phyloP scores from a whole-genome alignment of 2,797 vertebrate genomes.

The Gastrophryne carolinensis region DNA sequence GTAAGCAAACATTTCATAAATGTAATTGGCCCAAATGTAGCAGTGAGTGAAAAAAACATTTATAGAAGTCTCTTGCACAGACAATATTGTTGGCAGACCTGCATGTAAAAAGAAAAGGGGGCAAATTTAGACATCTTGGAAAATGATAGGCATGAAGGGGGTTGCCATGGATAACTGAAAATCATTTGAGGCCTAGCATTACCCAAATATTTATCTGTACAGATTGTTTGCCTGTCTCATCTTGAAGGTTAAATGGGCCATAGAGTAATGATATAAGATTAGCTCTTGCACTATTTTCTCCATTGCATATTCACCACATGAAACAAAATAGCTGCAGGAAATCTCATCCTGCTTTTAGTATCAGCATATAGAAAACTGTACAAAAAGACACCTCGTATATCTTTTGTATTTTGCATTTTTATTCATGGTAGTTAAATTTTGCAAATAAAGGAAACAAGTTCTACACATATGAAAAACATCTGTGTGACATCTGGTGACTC shows the following conservation, averaged over 20 bases:
- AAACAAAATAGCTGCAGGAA: neutral
- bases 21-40: constrained; percentile 15
- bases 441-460: constrained; percentile 38
- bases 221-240: neutral
- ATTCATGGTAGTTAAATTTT: constrained; percentile 32
- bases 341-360: neutral
- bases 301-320: neutral
- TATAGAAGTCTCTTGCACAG: neutral
- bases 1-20: neutral
- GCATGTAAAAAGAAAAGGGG: constrained; percentile 3
- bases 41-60: constrained; percentile 23
- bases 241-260: constrained; percentile 32
- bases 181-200: neutral
- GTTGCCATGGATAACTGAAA: neutral
- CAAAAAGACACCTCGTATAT: neutral
- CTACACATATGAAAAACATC: constrained; percentile 53
- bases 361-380: neutral
- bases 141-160: constrained; percentile 16
- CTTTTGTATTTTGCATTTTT: neutral
- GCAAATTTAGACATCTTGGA: neutral
- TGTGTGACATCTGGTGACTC: constrained; percentile 48
- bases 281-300: neutral
- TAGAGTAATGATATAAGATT: constrained; percentile 15
- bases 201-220: constrained; percentile 30
- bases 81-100: constrained; percentile 19